phyloP scores from a whole-genome alignment of 2,888 invertebrate species.

The Rambutsinella grinnellia region DNA sequence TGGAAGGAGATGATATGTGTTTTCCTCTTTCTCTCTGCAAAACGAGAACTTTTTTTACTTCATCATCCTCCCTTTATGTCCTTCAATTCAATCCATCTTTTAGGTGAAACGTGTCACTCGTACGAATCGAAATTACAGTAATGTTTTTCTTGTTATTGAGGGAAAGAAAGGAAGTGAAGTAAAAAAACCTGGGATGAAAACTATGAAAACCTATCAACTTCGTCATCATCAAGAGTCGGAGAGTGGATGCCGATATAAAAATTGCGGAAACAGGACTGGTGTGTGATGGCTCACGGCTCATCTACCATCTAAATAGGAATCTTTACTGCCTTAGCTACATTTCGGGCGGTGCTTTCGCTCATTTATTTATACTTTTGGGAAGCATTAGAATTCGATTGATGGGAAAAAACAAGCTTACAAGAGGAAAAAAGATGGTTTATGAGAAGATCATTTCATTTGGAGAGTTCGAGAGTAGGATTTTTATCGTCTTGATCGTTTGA shows the following conservation, averaged over 20 bases:
- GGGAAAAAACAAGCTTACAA: too few species aligned
- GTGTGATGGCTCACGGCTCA: conserved; percentile 7
- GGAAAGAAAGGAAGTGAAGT: background rate
- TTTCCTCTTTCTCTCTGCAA: conserved; percentile 7
- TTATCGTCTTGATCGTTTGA: too few species aligned
- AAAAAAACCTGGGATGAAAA: background rate
- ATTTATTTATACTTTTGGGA: too few species aligned
- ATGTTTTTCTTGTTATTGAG: background rate
- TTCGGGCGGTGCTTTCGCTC: background rate
- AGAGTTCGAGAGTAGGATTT: too few species aligned
- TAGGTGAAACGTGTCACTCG: conserved; percentile 11
- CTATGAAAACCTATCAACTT: background rate
- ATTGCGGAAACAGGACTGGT: conserved; percentile 8
- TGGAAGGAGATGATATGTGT: conserved; percentile 2
- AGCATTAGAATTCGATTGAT: too few species aligned
- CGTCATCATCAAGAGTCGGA: background rate
- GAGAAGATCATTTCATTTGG: too few species aligned
- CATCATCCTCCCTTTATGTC: background rate
- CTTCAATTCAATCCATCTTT: background rate
- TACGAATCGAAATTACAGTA: conserved; percentile 20
- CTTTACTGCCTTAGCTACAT: background rate
- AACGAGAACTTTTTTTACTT: background rate
- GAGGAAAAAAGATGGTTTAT: too few species aligned
- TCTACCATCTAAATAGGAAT: conserved; percentile 18
- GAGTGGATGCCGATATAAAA: background rate